A percentile compares a stretch with the other conserved stretches of the same genome.
Evolutionary conservation across 2,113 vertebrate species (phyloP).

Genomic region (Haliaeetus leucogaster): DNA sequence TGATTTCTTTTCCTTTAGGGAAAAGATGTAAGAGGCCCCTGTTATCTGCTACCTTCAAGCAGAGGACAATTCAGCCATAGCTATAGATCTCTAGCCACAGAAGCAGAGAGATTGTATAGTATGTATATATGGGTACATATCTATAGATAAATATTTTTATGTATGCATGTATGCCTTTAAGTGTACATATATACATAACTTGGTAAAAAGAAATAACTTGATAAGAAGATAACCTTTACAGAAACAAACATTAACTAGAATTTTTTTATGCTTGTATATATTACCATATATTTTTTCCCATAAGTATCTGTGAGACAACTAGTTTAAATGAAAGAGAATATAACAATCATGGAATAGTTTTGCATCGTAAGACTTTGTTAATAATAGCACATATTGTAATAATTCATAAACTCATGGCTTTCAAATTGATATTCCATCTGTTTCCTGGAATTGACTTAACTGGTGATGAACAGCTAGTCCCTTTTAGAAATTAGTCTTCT

Average conservation of each 20-base stretch:
- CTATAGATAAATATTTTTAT: not conserved
- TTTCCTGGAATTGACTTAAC: not conserved
- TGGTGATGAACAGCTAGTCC: not conserved
- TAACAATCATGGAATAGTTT: not conserved
- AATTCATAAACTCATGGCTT: not conserved
- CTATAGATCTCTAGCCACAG: not conserved
- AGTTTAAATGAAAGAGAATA: not conserved
- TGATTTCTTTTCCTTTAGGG: not conserved
- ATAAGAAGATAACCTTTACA: not conserved
- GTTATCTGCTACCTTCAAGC: not conserved
- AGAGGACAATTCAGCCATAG: not conserved
- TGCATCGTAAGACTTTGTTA: not conserved
- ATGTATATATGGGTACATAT: not conserved
- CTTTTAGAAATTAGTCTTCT: not conserved
- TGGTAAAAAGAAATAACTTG: not conserved
- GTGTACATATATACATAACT: not conserved
- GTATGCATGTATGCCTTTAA: not conserved
- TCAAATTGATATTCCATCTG: not conserved
- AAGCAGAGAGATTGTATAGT: not conserved
- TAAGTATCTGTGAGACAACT: not conserved
- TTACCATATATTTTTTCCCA: not conserved
- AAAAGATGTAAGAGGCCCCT: not conserved
- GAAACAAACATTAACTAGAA: not conserved
- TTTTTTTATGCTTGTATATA: not conserved
- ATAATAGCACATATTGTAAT: not conserved